These are phyloP conservation scores for Gymnosoma rotundatum DNA, from an alignment of 2,888 invertebrate species.

Conservation along the genomic window DNA sequence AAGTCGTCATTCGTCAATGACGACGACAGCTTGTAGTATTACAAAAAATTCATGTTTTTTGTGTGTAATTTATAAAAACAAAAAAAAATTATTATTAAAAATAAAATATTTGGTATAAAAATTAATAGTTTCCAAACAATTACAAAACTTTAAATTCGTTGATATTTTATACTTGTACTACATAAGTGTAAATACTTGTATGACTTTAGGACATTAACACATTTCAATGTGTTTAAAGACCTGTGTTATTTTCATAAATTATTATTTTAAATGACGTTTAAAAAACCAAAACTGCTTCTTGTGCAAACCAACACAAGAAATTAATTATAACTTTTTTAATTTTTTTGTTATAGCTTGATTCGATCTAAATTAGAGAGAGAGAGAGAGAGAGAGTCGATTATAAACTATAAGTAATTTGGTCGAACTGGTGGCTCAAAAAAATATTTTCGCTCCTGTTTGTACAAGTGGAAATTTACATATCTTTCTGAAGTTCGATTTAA, in stretches of 20 bases:
- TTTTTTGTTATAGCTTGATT: no score
- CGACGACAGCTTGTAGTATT: constrained; percentile 28
- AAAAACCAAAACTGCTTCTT: no score
- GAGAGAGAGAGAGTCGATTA: no score
- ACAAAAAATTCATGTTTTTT: constrained; percentile 60
- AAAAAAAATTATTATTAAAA: constrained; percentile 7
- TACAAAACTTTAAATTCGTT: constrained; percentile 57
- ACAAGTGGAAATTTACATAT: no score
- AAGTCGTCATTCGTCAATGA: constrained; percentile 37
- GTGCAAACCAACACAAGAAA: no score
- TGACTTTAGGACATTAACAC: background rate
- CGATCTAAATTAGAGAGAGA: no score
- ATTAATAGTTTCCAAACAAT: constrained; percentile 56
- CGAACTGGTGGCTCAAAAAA: no score
- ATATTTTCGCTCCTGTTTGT: no score
- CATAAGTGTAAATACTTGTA: background rate
- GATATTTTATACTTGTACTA: constrained; percentile 39
- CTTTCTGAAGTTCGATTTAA: no score
- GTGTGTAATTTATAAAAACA: constrained; percentile 49
- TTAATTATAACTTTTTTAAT: no score
- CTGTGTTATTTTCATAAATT: constrained; percentile 31
- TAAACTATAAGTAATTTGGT: no score
- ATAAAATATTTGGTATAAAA: constrained; percentile 42
- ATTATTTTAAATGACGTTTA: background rate
- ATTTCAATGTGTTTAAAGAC: constrained; percentile 18